A percentile compares a stretch with the other conserved stretches of the same genome.
phyloP scores from a whole-genome alignment of 2,113 vertebrate genomes.

The Noctilio leporinus region DNA sequence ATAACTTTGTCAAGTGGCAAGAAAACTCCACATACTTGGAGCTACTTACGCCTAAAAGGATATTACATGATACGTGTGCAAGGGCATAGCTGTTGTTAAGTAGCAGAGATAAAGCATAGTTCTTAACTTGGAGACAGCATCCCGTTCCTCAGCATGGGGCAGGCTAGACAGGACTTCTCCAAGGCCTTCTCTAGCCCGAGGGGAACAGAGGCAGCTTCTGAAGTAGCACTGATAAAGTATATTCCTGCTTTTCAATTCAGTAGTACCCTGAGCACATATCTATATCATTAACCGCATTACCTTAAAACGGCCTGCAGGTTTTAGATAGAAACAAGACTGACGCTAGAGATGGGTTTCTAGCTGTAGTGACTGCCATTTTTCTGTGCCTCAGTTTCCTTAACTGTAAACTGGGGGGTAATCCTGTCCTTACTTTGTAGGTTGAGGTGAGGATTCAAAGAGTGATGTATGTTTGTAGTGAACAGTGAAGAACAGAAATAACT shows the following conservation, averaged over 20 bases:
- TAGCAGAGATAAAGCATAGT: not conserved
- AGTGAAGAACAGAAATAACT: too few relatives aligned
- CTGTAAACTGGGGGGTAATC: not conserved
- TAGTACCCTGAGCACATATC: not conserved
- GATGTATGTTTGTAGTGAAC: fast-evolving
- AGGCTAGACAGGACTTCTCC: not conserved
- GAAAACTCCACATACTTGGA: not conserved
- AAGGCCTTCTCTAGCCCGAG: not conserved
- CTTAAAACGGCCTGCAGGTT: not conserved
- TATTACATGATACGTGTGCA: not conserved
- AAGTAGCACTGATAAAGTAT: not conserved
- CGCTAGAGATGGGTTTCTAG: not conserved
- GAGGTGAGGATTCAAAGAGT: not conserved
- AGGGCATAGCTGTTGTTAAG: not conserved
- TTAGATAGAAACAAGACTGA: not conserved
- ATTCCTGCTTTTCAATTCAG: not conserved
- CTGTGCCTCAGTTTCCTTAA: not conserved
- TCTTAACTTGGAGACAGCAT: not conserved
- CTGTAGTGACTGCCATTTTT: not conserved
- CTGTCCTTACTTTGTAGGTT: not conserved
- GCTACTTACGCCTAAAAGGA: not conserved
- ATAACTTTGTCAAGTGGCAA: not conserved
- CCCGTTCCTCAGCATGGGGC: too few relatives aligned
- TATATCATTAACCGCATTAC: not conserved
- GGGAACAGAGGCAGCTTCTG: not conserved